Conservation (phyloP, 2,888 invertebrate genomes). For the Pimpla rufipes region DNA sequence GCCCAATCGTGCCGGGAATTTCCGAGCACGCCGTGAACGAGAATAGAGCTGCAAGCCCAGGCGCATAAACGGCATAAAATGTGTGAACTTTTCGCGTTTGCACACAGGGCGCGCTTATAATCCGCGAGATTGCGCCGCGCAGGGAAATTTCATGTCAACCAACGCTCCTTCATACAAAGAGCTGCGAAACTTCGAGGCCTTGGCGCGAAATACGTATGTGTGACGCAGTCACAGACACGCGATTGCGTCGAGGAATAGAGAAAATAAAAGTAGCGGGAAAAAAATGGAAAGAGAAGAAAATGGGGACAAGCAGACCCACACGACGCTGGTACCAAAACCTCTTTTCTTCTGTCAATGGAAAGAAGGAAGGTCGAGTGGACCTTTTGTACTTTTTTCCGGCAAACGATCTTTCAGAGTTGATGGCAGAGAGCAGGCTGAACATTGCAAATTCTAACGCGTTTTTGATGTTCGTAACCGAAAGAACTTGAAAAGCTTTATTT, state of each 20-base stretch:
- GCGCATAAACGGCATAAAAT: conserved; percentile 49
- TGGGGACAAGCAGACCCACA: conserved; percentile 49
- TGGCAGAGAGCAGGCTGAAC: neutral
- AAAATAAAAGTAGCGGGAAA: conserved; percentile 17
- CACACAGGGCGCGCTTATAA: conserved; percentile 12
- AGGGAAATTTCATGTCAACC: conserved; percentile 34
- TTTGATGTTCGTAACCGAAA: conserved; percentile 4
- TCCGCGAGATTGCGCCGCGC: conserved; percentile 29
- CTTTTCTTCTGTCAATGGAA: conserved; percentile 56
- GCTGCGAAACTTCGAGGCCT: conserved; percentile 37
- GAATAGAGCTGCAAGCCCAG: conserved; percentile 6
- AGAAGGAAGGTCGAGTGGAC: conserved; percentile 62
- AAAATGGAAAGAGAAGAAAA: conserved; percentile 46
- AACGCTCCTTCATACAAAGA: conserved; percentile 2
- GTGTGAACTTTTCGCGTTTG: conserved; percentile 47
- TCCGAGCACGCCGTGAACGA: conserved; percentile 16
- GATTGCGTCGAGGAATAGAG: conserved; percentile 51
- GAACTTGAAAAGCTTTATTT: conserved; percentile 16
- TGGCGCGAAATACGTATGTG: conserved; percentile 11
- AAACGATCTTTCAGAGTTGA: conserved; percentile 3
- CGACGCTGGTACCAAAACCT: conserved; percentile 23
- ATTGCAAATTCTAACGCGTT: conserved; percentile 23
- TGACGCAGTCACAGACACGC: conserved; percentile 42
- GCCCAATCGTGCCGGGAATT: conserved; percentile 51
- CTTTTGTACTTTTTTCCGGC: conserved; percentile 52